Base-by-base conservation (phyloP, 2,888 invertebrate genomes). In the Caenorhabditis sp. region DNA sequence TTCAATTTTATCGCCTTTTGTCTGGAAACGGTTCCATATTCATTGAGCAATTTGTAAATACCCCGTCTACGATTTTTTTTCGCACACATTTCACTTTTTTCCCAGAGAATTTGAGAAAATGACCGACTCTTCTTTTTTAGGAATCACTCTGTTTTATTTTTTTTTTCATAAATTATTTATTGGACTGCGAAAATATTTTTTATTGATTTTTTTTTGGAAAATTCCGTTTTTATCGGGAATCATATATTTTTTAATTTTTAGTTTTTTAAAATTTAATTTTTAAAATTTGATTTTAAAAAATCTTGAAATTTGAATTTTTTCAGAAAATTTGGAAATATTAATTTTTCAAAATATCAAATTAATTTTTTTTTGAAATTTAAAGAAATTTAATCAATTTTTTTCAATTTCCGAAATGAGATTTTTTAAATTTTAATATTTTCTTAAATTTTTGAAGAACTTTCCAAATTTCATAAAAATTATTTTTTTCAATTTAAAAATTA, bases 31-130 rank as follows among this genome's bases (percentile, higher is more conserved):
- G 51, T 51, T 51, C 24, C 51, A 22, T 3, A n/a, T n/a, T n/a
- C n/a, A n/a, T n/a, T n/a, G n/a, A 40, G 55, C 55, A 24, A 26
- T 55, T 22, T 51, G 53, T 53, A 53, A 53, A 53, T 53, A 53
- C 28, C 53, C 40, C 32, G 9, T 9, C 32, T 9, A 4, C 53
- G 26, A 53, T 24, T 53, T 24, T 53, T n/a, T n/a, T n/a, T 6
- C 32, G 5, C 26, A 28, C 24, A 28, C 28, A 55, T 55, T 55
- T 28, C 28, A 55, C 28, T 55, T 47, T 47, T n/a, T 47, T 47
- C 18, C 20, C 18, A 47, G 47, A 18, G 18, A 47, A 47, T 18
- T 47, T 18, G 32, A 9, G 9, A 9, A n/a, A n/a, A n/a, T n/a
- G n/a, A n/a, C n/a, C n/a, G n/a, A n/a, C n/a, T n/a, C n/a, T n/a